Base-by-base conservation (phyloP, 2,113 vertebrate genomes). In the Falco punctatus region DNA sequence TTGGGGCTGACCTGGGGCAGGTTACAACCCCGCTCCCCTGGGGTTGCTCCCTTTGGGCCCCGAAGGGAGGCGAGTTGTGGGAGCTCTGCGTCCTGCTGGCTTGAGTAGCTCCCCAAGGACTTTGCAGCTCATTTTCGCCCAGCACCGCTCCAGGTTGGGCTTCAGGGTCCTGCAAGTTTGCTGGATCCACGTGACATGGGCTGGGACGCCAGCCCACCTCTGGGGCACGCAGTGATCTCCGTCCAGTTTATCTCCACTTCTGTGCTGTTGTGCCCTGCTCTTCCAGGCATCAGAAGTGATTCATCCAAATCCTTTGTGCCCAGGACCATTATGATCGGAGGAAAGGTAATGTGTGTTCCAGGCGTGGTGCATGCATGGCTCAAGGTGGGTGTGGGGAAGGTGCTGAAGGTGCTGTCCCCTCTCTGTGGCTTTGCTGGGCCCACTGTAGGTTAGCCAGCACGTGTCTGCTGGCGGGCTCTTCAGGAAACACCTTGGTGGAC, bases 271-370 rank as follows among this genome's bases (percentile, higher is more conserved):
- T 89, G 55, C 54, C 20, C 46, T 95, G 13, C 40, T 96, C 74
- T 94, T 97, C n/a, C 96, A 99, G 99, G 99, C 59, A 99, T 99
- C 95, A 99, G 98, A 93, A 98, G 98, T 33, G 92, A 99, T 54
- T 99, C 99, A 7, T 94, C 97, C 93, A 98, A 98, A 93, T 90
- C 96, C 81, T 99, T 98, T 93, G 98, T 99, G 88, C 98, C 99
- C 81, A 98, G 99, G 96, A 99, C 99, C 4, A 92, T 99, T 79
- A 98, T 99, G 98, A 99, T 99, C 0, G 98, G 98, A 80, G 98
- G 98, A 97, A 99, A 99, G 98, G 98, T 99, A 97, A 95, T 3
- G 4, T 12, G 33, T 0, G 0, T 69, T 81, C 32, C 77, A 55
- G 61, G 6, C 26, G 64, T 0, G 0, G 20, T 55, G 77, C n/a